Evolutionary conservation across 2,797 vertebrate species (phyloP), one percentile per base, ranked within the genome.

Genomic region (Sebastes goodei): DNA sequence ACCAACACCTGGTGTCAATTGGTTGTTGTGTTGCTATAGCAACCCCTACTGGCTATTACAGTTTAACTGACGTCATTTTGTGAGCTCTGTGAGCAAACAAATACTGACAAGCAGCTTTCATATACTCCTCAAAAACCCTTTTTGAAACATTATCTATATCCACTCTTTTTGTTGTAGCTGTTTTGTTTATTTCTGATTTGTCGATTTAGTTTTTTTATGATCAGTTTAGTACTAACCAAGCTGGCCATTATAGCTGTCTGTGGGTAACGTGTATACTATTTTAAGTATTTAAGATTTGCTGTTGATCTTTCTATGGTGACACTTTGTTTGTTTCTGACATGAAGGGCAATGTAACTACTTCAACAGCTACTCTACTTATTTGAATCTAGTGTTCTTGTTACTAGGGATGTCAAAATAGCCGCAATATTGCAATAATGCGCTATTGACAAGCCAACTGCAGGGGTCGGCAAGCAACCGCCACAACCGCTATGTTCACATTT

Each of bases 311-410:
- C 35, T 5, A 5, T 14, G 35, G 35, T 38, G 35, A 38, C 11
- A 38, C 11, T 38, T 38, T 38, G 35, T 38, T 38, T 12, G 35
- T 38, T 38, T 0, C 35, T 38, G 35, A 0, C 11, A 12, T 38
- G 11, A 38, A 38, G 35, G 35, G 35, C 11, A 23, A 23, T 23
- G 23, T 23, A 23, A 23, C 23, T 23, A 12, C 35, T 38, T 38
- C 35, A 38, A 38, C 35, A 38, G 35, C 35, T 38, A 0, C 35
- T 12, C 11, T 38, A 12, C 5, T 38, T 38, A 0, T 0, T 0
- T 38, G 11, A 38, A 38, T 38, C 35, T 38, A 38, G 35, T 38
- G 0, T 14, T 38, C 35, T 38, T 38, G 11, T 38, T 14, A 38
- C 35, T 14, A 38, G 11, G 35, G 35, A 5, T 38, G 2, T 38